Conservation (phyloP, 2,797 vertebrate genomes). For the Petrocephalus sullivani region DNA sequence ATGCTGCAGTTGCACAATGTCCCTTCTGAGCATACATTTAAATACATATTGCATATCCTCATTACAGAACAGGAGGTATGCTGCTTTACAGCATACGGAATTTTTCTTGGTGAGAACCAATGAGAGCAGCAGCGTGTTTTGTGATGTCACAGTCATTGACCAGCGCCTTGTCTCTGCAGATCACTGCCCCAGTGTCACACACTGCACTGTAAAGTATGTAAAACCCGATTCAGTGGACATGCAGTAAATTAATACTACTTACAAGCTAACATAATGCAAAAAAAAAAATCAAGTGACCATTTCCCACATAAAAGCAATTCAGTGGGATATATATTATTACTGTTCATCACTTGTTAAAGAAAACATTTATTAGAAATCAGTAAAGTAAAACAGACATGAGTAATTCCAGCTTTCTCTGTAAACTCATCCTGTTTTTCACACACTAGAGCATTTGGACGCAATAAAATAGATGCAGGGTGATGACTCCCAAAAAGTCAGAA, state of each 20-base stretch:
- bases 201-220: neutral
- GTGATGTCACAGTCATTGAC: neutral
- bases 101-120: neutral
- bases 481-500: neutral
- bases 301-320: neutral
- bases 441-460: neutral
- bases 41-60: constrained; percentile 6
- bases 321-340: neutral
- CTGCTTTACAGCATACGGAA: neutral
- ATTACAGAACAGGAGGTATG: neutral
- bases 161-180: neutral
- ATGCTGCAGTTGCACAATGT: constrained; percentile 29
- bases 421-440: neutral
- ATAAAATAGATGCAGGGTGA: neutral
- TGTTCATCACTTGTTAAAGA: neutral
- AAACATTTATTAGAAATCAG: neutral
- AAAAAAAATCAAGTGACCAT: neutral
- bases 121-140: neutral
- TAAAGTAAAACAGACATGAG: neutral
- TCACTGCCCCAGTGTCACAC: neutral
- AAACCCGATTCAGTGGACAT: neutral
- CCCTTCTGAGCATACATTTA: constrained; percentile 8
- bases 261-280: neutral
- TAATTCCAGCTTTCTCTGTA: neutral
- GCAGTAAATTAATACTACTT: neutral